Conservation (phyloP, 2,888 invertebrate genomes). For the Napeogenes inachia region DNA sequence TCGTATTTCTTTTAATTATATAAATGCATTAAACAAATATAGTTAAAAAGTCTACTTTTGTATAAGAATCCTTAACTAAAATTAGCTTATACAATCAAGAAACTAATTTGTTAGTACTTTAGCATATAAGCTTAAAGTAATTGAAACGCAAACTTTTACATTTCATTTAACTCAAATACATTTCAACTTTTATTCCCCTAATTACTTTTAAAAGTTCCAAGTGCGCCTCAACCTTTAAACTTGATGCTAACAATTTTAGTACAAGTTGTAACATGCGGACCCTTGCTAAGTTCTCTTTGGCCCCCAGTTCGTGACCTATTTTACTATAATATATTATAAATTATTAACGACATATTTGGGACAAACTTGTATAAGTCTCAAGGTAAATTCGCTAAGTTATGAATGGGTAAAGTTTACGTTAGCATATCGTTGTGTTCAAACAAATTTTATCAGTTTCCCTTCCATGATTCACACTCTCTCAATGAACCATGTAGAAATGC, state of each 20-base stretch:
- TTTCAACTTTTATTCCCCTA: background rate
- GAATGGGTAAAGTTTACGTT: slow-evolving; percentile 9
- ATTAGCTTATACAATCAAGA: too few species aligned
- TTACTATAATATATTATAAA: slow-evolving; percentile 21
- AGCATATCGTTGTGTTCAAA: slow-evolving; percentile 1
- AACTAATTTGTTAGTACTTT: too few species aligned
- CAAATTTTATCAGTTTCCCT: too few species aligned
- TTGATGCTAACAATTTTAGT: slow-evolving; percentile 20
- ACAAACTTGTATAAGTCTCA: slow-evolving; percentile 8
- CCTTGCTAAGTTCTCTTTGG: slow-evolving; percentile 23
- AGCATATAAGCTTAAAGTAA: background rate
- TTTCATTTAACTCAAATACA: background rate
- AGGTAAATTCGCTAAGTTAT: slow-evolving; percentile 12
- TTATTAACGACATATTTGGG: slow-evolving; percentile 27
- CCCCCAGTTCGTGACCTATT: slow-evolving; percentile 21
- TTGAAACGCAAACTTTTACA: background rate
- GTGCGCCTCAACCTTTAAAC: slow-evolving; percentile 8
- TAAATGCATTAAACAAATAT: too few species aligned
- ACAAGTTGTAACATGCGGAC: slow-evolving; percentile 18
- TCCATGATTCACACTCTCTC: too few species aligned
- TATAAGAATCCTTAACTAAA: too few species aligned
- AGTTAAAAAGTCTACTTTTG: too few species aligned
- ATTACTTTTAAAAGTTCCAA: slow-evolving; percentile 6
- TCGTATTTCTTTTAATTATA: too few species aligned
- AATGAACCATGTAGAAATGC: too few species aligned